phyloP scores from a whole-genome alignment of 2,888 invertebrate species.

The Perizoma flavofasciatum region DNA sequence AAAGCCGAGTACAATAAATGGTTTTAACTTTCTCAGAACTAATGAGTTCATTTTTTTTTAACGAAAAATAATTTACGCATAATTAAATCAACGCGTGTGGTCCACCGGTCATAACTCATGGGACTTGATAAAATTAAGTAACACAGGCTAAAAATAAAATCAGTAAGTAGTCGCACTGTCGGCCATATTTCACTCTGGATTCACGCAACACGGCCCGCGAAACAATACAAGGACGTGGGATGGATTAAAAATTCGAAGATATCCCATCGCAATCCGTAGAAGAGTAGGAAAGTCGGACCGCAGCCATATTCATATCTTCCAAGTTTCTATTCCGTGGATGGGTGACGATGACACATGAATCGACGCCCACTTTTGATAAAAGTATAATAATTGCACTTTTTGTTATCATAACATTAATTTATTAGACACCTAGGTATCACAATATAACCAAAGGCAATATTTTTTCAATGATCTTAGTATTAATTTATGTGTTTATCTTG shows the following conservation, averaged over 20 bases:
- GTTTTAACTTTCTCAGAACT: background rate
- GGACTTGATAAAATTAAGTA: constrained; percentile 83
- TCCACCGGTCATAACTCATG: constrained; percentile 80
- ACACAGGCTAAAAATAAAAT: constrained; percentile 78
- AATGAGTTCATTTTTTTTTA: constrained; percentile 4
- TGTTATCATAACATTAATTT: background rate
- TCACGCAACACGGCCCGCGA: constrained; percentile 80
- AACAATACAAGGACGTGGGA: constrained; percentile 80
- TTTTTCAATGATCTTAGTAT: too few species aligned
- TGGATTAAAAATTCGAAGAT: constrained; percentile 45
- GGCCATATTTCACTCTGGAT: constrained; percentile 78
- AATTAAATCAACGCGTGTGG: constrained; percentile 81
- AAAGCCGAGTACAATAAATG: background rate
- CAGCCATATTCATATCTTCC: constrained; percentile 13
- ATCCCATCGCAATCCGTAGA: constrained; percentile 17
- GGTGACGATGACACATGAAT: constrained; percentile 1
- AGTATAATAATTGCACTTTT: constrained; percentile 29
- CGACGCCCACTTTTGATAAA: constrained; percentile 38
- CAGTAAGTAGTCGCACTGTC: constrained; percentile 76
- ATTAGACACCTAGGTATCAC: background rate
- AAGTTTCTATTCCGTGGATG: constrained; percentile 28
- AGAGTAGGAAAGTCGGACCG: background rate
- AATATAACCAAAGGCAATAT: background rate
- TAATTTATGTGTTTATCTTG: too few species aligned
- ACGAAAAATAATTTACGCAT: constrained; percentile 60